These are phyloP conservation scores for Anguilla obscura DNA, from an alignment of 2,797 vertebrate genomes.

Conservation along the genomic window DNA sequence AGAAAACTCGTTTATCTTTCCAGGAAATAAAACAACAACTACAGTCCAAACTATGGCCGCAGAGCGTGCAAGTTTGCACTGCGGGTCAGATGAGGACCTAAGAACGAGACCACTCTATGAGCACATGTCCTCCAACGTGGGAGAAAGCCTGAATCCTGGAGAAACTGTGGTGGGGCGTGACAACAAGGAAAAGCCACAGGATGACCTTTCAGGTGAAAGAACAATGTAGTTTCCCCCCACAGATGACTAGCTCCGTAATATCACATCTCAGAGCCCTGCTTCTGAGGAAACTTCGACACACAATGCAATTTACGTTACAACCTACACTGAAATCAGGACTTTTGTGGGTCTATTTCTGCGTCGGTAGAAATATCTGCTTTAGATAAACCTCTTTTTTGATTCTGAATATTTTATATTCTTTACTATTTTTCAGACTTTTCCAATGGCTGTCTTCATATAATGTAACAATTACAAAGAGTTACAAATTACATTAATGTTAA, in stretches of 20 bases:
- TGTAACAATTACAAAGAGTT: neutral
- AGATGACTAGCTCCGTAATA: neutral
- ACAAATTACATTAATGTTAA: neutral
- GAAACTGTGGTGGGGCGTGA: neutral
- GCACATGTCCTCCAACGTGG: neutral
- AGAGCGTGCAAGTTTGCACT: neutral
- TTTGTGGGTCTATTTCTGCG: neutral
- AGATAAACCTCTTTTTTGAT: no score
- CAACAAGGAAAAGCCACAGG: neutral
- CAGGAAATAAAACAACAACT: neutral
- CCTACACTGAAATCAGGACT: neutral
- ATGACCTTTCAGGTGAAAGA: neutral
- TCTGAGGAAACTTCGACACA: neutral
- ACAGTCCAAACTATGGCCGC: neutral
- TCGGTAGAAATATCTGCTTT: neutral
- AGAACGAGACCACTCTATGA: neutral
- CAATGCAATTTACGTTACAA: neutral
- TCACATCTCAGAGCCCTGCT: neutral
- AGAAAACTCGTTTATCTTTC: slow-evolving; percentile 30
- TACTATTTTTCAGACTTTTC: neutral
- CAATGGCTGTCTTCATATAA: neutral
- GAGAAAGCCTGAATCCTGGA: neutral
- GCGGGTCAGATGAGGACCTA: neutral
- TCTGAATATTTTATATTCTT: neutral
- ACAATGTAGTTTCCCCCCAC: no score